Base-by-base conservation (phyloP, 30 jellyfish, hydroid and myxozoan species). In the Aurelia coerulea region DNA sequence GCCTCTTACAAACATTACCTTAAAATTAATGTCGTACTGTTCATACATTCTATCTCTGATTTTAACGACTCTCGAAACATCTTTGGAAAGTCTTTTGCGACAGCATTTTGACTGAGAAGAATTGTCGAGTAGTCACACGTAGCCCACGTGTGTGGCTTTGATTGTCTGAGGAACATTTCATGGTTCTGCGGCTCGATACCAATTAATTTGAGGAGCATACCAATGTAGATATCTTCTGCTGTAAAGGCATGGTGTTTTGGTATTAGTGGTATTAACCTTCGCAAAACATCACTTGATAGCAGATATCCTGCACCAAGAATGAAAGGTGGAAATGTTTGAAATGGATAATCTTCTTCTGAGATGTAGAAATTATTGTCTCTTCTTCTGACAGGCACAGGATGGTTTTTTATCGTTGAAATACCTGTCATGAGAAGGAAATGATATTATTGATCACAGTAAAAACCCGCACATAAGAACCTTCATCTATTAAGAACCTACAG, bases 151-250 rank as follows among this genome's bases (percentile, higher is more conserved):
- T 83, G 71, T 32, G 92, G 76, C 32, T 73, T 70, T 0, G 86
- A 12, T 29, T 83, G 92, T 49, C 59, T 23, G 10, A 12, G 81
- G 41, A 83, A 83, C 18, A 50, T 32, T 9, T 16, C 62, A 62
- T 63, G 71, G 42, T 83, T 53, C n/a, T 68, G 68, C 18, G 85
- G 71, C 49, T 35, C 46, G 31, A 83, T 56, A 32, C 92, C 86
- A 3, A 69, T 51, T 31, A 23, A 4, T 51, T 71, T 42, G 58
- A 62, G 54, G 7, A 83, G 80, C 77, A 71, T 68, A 9, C 71
- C 92, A 54, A 83, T 34, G 73, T 83, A 83, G 1, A 85, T 85
- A 39, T 83, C 92, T 41, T 62, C 86, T 3, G 81, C 73, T 15
- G 80, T 8, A 58, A 83, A 83, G 11, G 92, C 92, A 59, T 53